Percentiles rank a stretch among this genome's conserved stretches.
These are phyloP conservation scores for Chloroceryle inda DNA, from an alignment of 2,797 vertebrate species.

Conservation along the genomic window DNA sequence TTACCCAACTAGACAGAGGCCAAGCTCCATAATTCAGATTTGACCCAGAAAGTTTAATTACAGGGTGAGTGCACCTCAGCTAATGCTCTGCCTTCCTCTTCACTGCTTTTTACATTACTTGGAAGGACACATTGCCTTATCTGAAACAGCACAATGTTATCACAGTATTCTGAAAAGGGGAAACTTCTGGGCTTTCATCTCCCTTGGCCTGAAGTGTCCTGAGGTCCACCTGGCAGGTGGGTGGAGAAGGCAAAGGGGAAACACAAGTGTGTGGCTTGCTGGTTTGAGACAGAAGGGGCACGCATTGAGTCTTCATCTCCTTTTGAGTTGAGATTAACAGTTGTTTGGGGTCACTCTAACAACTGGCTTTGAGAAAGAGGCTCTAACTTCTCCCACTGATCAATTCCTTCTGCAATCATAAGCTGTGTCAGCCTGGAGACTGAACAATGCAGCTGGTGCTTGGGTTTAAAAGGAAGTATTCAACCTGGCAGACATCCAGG, in stretches of 20 bases:
- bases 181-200: background rate
- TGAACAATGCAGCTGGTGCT: background rate
- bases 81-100: background rate
- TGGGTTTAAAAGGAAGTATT: background rate
- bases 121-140: background rate
- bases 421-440: background rate
- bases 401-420: background rate
- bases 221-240: background rate
- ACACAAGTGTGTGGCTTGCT: background rate
- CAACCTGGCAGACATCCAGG: background rate
- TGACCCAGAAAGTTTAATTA: background rate
- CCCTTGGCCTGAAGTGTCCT: background rate
- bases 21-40: background rate
- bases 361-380: background rate
- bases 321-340: background rate
- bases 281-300: background rate
- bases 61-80: background rate
- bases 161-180: background rate
- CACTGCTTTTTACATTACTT: background rate
- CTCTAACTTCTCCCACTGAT: background rate
- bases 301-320: fast-evolving
- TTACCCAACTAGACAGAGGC: background rate
- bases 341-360: background rate
- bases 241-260: background rate
- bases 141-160: background rate